Percentiles rank a stretch among this genome's conserved stretches.
Conservation (phyloP, 2,113 vertebrate genomes). For the Colinus virginianus region DNA sequence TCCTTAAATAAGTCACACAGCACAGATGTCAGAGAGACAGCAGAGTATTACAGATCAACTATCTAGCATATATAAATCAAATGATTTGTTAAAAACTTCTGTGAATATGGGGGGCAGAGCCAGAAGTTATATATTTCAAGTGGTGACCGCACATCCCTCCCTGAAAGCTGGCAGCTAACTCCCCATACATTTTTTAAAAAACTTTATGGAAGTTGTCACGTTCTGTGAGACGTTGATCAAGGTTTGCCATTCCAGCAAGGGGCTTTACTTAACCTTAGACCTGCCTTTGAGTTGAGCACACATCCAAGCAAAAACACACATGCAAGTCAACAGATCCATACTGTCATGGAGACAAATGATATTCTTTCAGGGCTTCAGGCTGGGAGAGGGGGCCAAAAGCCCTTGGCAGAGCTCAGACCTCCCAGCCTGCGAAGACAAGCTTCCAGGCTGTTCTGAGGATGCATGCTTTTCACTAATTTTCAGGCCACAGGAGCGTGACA, state of each 20-base stretch:
- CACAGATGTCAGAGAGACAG: not conserved
- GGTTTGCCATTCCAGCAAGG: constrained; percentile 14
- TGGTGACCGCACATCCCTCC: not conserved
- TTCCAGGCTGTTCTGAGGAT: not conserved
- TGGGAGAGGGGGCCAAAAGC: constrained; percentile 34
- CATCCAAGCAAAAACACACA: constrained; percentile 36
- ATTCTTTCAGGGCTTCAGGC: constrained; percentile 25
- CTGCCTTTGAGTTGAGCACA: constrained; percentile 34
- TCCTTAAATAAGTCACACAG: not conserved
- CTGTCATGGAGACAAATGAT: constrained; percentile 50
- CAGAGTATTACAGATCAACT: not conserved
- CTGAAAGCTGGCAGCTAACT: constrained; percentile 37
- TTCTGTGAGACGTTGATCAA: constrained; percentile 48
- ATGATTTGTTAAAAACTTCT: not conserved
- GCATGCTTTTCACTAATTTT: not conserved
- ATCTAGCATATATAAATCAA: not conserved
- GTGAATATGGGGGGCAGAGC: constrained; percentile 10
- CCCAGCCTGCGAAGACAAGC: constrained; percentile 45
- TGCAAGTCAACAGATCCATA: constrained; percentile 19
- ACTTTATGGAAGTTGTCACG: constrained; percentile 50
- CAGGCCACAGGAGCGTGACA: not conserved
- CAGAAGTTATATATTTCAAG: constrained; percentile 29
- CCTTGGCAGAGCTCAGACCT: constrained; percentile 59
- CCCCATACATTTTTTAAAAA: constrained; percentile 34
- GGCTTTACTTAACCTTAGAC: constrained; percentile 62